Evolutionary conservation across 2,113 vertebrate species (phyloP).

Genomic region (Elgaria multicarinata): DNA sequence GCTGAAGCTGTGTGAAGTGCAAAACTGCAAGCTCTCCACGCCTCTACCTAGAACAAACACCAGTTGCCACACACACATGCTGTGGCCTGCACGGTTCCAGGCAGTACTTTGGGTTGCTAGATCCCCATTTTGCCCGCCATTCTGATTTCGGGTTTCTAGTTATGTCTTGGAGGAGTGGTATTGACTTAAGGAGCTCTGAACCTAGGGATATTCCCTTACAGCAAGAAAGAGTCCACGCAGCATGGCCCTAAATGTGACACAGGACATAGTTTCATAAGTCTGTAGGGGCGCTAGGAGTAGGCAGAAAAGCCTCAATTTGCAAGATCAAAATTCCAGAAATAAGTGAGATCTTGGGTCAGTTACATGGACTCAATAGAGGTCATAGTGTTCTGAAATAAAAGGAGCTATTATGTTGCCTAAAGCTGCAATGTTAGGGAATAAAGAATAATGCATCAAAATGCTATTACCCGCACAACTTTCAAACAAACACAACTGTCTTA

Average conservation of each 20-base stretch:
- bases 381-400: constrained; percentile 38
- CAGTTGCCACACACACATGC: background rate
- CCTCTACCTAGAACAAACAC: too few species aligned
- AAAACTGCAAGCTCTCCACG: background rate
- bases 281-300: background rate
- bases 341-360: constrained; percentile 15
- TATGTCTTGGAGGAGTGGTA: background rate
- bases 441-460: constrained; percentile 27
- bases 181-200: background rate
- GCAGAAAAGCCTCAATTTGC: background rate
- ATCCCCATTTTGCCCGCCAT: background rate
- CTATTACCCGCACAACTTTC: background rate
- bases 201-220: background rate
- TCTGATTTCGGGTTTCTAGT: background rate
- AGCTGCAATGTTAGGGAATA: background rate
- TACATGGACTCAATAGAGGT: constrained; percentile 6
- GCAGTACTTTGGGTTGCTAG: background rate
- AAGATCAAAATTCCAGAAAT: constrained; percentile 25
- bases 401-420: constrained; percentile 12
- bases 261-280: background rate
- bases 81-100: background rate
- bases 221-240: too few species aligned
- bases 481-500: constrained; percentile 6
- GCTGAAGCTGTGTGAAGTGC: background rate
- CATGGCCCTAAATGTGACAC: background rate